These are phyloP conservation scores for Epizoanthus ramosus DNA, from an alignment of 92 coral and sea anemone species.

Conservation along the genomic window DNA sequence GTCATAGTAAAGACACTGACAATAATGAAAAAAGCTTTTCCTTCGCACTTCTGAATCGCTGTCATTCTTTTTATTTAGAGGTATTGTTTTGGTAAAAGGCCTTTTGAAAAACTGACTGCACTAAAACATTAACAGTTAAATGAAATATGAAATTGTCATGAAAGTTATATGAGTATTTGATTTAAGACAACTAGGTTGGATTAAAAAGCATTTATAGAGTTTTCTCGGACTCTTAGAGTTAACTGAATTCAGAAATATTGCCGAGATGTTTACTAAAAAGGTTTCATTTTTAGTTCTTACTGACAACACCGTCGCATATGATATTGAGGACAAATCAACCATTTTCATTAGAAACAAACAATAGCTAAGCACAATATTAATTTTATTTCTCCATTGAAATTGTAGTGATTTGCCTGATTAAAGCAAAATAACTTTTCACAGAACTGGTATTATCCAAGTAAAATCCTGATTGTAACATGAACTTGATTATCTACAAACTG, in stretches of 20 bases:
- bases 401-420: background rate
- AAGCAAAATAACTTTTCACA: background rate
- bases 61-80: background rate
- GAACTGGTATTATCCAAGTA: too few relatives aligned
- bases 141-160: conserved; percentile 7
- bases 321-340: background rate
- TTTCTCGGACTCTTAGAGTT: background rate
- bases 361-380: background rate
- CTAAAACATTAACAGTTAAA: background rate
- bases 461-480: too few relatives aligned
- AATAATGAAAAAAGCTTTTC: background rate
- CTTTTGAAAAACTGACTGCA: background rate
- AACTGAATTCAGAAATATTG: too few relatives aligned
- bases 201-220: background rate
- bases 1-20: background rate
- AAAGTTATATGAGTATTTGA: background rate
- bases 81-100: conserved; percentile 20
- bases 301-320: background rate
- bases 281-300: background rate
- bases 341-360: background rate
- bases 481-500: too few relatives aligned
- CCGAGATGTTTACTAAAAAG: too few relatives aligned
- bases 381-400: background rate
- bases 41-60: background rate
- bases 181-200: background rate